Conservation (phyloP, 1,140 invertebrate species). For the Berghia stephanieae region DNA sequence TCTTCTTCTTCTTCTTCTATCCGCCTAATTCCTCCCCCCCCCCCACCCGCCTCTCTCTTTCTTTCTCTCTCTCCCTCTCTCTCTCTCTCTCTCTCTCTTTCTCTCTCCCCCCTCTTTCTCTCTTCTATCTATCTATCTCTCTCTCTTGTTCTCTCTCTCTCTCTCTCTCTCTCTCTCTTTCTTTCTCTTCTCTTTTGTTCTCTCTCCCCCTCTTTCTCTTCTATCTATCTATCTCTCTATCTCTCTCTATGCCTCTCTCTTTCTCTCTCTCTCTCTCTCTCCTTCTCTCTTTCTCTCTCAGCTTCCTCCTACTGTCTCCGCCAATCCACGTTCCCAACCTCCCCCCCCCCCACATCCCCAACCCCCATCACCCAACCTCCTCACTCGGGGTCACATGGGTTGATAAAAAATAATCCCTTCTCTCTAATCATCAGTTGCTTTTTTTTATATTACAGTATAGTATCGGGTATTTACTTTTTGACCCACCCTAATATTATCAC, state of each 20-base stretch:
- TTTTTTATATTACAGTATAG: no score
- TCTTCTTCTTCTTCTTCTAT: background rate
- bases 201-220: no score
- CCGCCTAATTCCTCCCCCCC: background rate
- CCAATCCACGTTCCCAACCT: background rate
- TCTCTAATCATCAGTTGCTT: no score
- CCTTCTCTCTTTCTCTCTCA: background rate
- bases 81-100: background rate
- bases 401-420: no score
- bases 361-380: background rate
- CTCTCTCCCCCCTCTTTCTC: background rate
- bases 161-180: constrained; percentile 19
- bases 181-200: no score
- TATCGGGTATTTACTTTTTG: no score
- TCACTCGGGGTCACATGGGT: no score
- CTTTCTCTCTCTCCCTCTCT: background rate
- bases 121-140: background rate
- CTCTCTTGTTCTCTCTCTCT: background rate
- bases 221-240: no score
- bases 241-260: background rate
- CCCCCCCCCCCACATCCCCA: background rate
- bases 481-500: no score
- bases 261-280: background rate
- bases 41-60: background rate
- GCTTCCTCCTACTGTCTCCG: background rate